Evolutionary conservation across 2,797 vertebrate genomes (phyloP).

Genomic region (Mus caroli): DNA sequence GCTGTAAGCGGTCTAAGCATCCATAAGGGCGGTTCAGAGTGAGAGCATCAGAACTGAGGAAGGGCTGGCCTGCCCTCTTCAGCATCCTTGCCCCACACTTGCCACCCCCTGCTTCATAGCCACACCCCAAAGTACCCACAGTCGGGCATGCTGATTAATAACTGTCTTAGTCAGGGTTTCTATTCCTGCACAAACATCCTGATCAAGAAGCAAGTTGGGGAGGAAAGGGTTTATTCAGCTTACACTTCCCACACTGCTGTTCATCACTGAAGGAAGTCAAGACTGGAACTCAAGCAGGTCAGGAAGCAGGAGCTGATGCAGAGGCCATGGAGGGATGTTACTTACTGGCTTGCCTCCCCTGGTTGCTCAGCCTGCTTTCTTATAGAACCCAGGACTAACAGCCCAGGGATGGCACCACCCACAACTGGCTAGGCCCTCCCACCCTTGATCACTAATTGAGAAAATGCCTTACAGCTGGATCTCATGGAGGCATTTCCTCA

Average conservation of each 20-base stretch:
- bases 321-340: too few species aligned
- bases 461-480: background rate
- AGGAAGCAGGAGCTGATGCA: background rate
- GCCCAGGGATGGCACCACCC: background rate
- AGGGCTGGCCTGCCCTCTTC: background rate
- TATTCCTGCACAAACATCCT: background rate
- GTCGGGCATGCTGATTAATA: background rate
- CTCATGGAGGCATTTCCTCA: background rate
- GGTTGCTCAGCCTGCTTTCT: background rate
- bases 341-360: too few species aligned
- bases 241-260: too few species aligned
- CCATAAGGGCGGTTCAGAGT: background rate
- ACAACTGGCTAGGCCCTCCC: background rate
- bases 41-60: fast-evolving
- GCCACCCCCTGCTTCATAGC: too few species aligned
- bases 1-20: background rate
- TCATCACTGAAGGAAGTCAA: background rate
- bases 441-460: background rate
- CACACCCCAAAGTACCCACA: background rate
- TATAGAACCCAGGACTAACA: background rate
- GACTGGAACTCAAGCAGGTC: background rate
- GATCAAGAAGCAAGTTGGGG: background rate
- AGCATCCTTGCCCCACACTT: background rate
- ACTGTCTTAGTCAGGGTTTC: background rate
- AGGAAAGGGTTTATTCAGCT: background rate